Conservation (phyloP, 2,797 vertebrate species). For the Sternarchorhynchus goeldii region DNA sequence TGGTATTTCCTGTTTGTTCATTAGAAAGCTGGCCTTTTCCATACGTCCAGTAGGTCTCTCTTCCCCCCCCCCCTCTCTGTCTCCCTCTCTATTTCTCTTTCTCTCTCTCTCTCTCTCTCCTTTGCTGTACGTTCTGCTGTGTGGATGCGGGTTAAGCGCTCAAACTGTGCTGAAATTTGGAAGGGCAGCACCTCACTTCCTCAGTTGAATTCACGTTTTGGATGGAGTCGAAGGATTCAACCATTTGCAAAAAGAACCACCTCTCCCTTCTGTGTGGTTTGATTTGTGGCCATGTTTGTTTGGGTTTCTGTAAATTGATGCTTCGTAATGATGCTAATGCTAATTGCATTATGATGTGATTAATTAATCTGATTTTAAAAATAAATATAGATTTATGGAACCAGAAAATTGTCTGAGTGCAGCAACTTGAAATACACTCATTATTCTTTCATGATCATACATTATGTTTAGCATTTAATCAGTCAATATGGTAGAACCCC, state of each 20-base stretch:
- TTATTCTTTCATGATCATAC: slow-evolving; percentile 24
- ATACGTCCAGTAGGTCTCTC: slow-evolving; percentile 29
- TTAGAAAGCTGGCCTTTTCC: slow-evolving; percentile 51
- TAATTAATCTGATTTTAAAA: slow-evolving; percentile 59
- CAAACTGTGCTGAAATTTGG: slow-evolving; percentile 29
- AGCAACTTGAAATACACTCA: background rate
- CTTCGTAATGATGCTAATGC: slow-evolving; percentile 62
- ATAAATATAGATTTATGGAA: slow-evolving; percentile 65
- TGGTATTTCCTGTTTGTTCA: slow-evolving; percentile 61
- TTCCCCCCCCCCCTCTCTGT: background rate
- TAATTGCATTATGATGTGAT: slow-evolving; percentile 65
- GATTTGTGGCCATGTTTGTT: slow-evolving; percentile 59
- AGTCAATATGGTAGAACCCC: no score
- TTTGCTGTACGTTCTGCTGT: slow-evolving; percentile 13
- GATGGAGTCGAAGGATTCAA: slow-evolving; percentile 24
- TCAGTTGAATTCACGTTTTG: slow-evolving; percentile 6
- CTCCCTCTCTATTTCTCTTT: background rate
- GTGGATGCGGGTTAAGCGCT: slow-evolving; percentile 40
- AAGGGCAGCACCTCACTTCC: slow-evolving; percentile 35
- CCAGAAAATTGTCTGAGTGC: slow-evolving; percentile 31
- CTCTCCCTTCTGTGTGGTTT: slow-evolving; percentile 53
- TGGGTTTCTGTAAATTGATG: slow-evolving; percentile 61
- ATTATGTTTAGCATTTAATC: background rate
- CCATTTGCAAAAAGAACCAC: slow-evolving; percentile 31
- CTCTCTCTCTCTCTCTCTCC: background rate